Base-by-base conservation (phyloP, 2,888 invertebrate species). In the Lepas anatifera region DNA sequence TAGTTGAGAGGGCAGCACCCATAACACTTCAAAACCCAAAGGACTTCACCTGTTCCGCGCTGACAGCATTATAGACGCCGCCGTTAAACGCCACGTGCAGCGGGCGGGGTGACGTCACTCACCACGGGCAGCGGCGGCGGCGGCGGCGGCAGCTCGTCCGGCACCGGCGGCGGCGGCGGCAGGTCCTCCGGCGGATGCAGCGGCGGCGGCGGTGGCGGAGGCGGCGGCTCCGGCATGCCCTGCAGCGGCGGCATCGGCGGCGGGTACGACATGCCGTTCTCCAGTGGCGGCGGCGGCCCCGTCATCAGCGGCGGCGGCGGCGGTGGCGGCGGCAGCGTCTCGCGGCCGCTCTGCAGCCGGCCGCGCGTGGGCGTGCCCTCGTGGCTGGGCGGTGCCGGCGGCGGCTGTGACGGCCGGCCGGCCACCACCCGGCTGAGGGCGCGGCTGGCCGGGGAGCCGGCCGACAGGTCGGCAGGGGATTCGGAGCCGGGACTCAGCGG, bases 371-470 rank as follows among this genome's bases (percentile, higher is more conserved):
- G 48, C 48, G 48, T 48, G 48, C 48, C 25, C 29, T 29, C 58
- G 58, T 32, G 16, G 58, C 29, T 32, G 75, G 74, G 41, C 74
- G 91, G 94, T 2, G 94, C 94, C 68, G 95, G 95, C 41, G 95
- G 95, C 70, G 95, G 94, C 77, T 90, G 89, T 71, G 89, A 86
- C 68, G 95, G 95, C 73, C 94, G 85, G 74, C 86, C 85, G 41
- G 78, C 76, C 41, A 75, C 75, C 39, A 77, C 74, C 16, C 77
- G 74, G 43, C 75, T 74, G 25, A 73, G 69, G 27, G 73, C 69
- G 48, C 74, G 72, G 64, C 73, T 67, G 66, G 71, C 69, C 48
- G 48, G 48, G 7, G n/a, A n/a, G 48, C 48, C 48, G 46, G 46
- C 13, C 25, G 48, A 16, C 46, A 13, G 39, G 67, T 67, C 16